phyloP scores from a whole-genome alignment of 2,888 invertebrate genomes.

The Chrysotoxum bicinctum region DNA sequence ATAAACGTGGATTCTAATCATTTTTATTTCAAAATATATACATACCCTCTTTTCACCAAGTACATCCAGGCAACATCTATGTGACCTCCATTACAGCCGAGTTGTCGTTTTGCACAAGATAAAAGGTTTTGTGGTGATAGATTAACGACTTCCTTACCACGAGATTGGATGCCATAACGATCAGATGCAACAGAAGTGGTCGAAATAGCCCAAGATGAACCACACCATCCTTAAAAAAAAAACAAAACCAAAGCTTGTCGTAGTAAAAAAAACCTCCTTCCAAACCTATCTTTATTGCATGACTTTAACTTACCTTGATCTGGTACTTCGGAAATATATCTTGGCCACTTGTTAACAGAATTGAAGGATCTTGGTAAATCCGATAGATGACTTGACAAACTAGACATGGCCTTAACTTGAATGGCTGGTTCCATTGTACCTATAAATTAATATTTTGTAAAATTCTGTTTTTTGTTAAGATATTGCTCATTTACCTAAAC shows the following conservation, averaged over 20 bases:
- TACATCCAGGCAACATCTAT: conserved; percentile 96
- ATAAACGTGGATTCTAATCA: too few relatives aligned
- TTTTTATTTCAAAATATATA: background rate
- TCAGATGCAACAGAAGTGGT: conserved; percentile 91
- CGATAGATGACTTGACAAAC: conserved; percentile 76
- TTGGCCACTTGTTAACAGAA: conserved; percentile 88
- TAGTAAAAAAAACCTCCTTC: background rate
- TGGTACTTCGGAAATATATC: conserved; percentile 86
- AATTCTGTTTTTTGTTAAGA: background rate
- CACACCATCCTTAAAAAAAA: conserved; percentile 84
- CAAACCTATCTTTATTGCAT: background rate
- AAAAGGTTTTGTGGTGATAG: conserved; percentile 93
- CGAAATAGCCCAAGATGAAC: conserved; percentile 96
- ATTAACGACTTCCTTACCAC: conserved; percentile 87
- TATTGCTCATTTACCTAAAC: conserved; percentile 84
- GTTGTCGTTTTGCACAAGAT: conserved; percentile 90
- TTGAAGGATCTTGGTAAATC: conserved; percentile 89
- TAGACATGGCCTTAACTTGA: conserved; percentile 80
- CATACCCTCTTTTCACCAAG: conserved; percentile 89
- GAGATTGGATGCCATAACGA: conserved; percentile 92
- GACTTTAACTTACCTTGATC: conserved; percentile 86
- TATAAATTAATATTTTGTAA: conserved; percentile 9
- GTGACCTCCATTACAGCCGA: conserved; percentile 94
- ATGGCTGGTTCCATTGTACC: conserved; percentile 80
- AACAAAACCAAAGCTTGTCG: background rate